phyloP scores from a whole-genome alignment of 1,140 invertebrate species.

The Polypedilum pembai region DNA sequence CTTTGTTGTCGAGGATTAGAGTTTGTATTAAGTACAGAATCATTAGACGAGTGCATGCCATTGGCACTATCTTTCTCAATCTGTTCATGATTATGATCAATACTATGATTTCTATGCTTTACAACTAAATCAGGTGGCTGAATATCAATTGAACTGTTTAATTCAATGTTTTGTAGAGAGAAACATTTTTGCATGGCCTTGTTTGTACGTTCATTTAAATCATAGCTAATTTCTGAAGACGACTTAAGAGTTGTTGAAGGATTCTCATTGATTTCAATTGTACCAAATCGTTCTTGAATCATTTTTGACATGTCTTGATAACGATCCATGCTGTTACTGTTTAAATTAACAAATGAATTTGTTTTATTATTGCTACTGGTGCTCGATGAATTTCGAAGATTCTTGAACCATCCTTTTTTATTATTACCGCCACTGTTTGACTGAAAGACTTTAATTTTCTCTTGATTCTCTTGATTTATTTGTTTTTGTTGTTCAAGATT shows the following conservation, averaged over 20 bases:
- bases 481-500: constrained; percentile 45
- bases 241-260: constrained; percentile 29
- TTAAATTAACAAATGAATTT: constrained; percentile 33
- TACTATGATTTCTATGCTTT: neutral
- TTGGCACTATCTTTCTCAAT: neutral
- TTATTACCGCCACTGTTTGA: constrained; percentile 36
- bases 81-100: neutral
- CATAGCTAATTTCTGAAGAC: constrained; percentile 33
- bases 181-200: constrained; percentile 36
- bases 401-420: constrained; percentile 53
- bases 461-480: constrained; percentile 33
- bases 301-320: constrained; percentile 55
- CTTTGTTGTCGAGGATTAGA: constrained; percentile 44
- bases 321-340: constrained; percentile 48
- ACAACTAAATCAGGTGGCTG: neutral
- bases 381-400: constrained; percentile 45
- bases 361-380: constrained; percentile 42
- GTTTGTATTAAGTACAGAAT: constrained; percentile 6
- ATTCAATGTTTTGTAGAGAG: constrained; percentile 3
- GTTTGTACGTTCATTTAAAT: constrained; percentile 38
- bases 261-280: constrained; percentile 34
- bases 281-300: constrained; percentile 51
- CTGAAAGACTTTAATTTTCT: constrained; percentile 53
- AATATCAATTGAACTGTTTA: neutral
- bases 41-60: constrained; percentile 22